Base-by-base conservation (phyloP, 1,140 invertebrate species). In the Heliothis virescens region DNA sequence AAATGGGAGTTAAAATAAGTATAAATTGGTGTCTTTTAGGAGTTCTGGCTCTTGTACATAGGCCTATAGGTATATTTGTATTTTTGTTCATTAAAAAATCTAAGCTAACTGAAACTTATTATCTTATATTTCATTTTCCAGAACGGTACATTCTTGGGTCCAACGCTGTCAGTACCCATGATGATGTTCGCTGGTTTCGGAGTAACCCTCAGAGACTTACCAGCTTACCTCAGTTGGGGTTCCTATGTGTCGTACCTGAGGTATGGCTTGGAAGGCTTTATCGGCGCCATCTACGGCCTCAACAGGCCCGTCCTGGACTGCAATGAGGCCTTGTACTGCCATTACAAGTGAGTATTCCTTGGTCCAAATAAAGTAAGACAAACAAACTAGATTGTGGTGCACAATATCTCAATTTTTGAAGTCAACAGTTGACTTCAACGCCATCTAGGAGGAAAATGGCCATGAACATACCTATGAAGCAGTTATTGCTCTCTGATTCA, bases 101-200 rank as follows among this genome's bases (percentile, higher is more conserved):
- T 26, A 26, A 26, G 21, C 21, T 26, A 26, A 26, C 21, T 26
- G 21, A 26, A 26, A 26, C 21, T 55, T 55, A 16, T 2, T 34
- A 72, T 9, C 16, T 60, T 12, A 9, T 26, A 47, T 34, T 75
- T 59, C 73, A 59, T 53, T 59, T 83, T 83, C 4, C 83, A 98
- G 96, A 98, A 98, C 87, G 97, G 97, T 9, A 98, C 97, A 3
- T 98, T 98, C 89, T 87, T 97, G 53, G 97, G 97, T 0, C 97
- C 97, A 2, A 96, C 96, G 0, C 86, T 98, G 0, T 96, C 97
- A 0, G 97, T 98, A 16, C 97, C 97, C 9, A 96, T 98, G 96
- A 98, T 98, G 97, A 98, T 98, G 97, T 98, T 98, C 83, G 97
- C 97, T 71, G 97, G 97, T 34, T 98, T 98, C 86, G 97, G 97